phyloP scores from a whole-genome alignment of 37 sponge, comb jelly and placozoan genomes.

The Petrosia ficiformis region DNA sequence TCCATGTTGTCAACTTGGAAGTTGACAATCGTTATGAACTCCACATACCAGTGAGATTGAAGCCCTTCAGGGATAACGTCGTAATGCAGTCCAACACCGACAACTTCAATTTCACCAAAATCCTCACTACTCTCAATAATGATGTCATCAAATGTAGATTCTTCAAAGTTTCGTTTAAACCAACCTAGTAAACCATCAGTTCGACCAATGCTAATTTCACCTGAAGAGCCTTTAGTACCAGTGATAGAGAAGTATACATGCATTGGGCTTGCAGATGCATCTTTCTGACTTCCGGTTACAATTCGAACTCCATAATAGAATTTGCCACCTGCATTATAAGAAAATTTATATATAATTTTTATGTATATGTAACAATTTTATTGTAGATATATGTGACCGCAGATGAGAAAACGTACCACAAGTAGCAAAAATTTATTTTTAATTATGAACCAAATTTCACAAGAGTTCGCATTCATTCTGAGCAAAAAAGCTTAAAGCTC shows the following conservation, averaged over 20 bases:
- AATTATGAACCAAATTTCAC: no score
- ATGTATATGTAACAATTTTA: no score
- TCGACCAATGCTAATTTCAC: neutral
- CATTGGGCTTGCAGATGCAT: neutral
- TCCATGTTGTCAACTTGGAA: neutral
- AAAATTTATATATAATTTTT: no score
- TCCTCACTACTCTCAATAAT: slow-evolving; percentile 24
- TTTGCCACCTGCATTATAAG: neutral
- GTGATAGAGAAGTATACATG: neutral
- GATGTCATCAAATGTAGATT: slow-evolving; percentile 6
- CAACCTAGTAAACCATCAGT: neutral
- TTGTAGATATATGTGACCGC: no score
- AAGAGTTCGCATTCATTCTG: no score
- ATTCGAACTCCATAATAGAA: slow-evolving; percentile 34
- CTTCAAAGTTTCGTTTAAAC: neutral
- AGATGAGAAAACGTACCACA: no score
- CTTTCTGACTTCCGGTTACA: slow-evolving; percentile 19
- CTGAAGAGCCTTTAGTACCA: slow-evolving; percentile 25
- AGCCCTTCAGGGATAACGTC: neutral
- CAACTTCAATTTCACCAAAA: slow-evolving; percentile 30
- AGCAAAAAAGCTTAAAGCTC: no score
- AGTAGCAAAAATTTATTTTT: no score
- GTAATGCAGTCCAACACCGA: slow-evolving; percentile 10
- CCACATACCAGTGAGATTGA: slow-evolving; percentile 26
- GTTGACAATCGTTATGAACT: slow-evolving; percentile 7